phyloP scores from a whole-genome alignment of 37 sponge, comb jelly and placozoan species.

The Cliona cf. orientalis region DNA sequence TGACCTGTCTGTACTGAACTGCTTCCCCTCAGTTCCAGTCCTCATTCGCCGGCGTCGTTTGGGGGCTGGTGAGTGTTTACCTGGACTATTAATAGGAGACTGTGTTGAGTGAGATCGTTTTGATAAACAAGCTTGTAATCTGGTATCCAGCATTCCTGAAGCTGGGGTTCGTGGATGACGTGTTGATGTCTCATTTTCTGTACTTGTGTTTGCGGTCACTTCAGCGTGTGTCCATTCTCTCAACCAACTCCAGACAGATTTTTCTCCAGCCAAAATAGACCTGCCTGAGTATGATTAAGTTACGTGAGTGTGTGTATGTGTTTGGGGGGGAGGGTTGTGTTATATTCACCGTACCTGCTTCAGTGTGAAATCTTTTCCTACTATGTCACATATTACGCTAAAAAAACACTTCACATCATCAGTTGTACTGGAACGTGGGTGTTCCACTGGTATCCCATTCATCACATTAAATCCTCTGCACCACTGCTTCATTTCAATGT shows the following conservation, averaged over 20 bases:
- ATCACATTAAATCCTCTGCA: neutral
- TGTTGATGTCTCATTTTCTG: no score
- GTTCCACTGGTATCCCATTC: slow-evolving; percentile 8
- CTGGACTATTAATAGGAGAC: slow-evolving; percentile 7
- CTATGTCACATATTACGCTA: slow-evolving; percentile 18
- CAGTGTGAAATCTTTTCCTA: slow-evolving; percentile 33
- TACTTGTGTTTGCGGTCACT: no score
- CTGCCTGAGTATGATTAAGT: no score
- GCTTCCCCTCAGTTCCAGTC: slow-evolving; percentile 11
- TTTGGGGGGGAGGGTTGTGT: no score
- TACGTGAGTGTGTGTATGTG: no score
- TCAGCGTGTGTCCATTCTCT: no score
- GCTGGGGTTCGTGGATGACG: no score
- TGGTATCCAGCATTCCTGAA: neutral
- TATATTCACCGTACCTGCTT: no score
- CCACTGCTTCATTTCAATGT: slow-evolving; percentile 23
- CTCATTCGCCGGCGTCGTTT: slow-evolving; percentile 14
- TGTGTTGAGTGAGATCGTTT: slow-evolving; percentile 10
- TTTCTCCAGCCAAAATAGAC: no score
- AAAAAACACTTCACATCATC: slow-evolving; percentile 54
- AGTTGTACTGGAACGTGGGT: slow-evolving; percentile 46
- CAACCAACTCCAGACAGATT: no score
- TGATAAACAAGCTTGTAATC: neutral
- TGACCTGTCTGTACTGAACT: neutral
- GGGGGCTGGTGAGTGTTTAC: slow-evolving; percentile 3